These are phyloP conservation scores for Andrena dorsata DNA, from an alignment of 2,888 invertebrate species.

Conservation along the genomic window DNA sequence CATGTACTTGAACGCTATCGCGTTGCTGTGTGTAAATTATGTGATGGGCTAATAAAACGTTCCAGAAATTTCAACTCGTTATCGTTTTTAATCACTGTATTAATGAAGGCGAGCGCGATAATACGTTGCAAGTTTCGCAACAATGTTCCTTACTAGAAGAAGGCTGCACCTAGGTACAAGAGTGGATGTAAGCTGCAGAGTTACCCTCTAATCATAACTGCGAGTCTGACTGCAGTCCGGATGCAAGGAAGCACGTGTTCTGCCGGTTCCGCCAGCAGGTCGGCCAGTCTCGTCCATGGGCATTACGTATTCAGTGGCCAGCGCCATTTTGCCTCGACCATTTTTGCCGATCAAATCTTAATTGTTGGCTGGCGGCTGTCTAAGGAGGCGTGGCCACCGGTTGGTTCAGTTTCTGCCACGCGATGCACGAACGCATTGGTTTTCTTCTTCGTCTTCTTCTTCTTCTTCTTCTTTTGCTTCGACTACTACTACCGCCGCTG, in stretches of 20 bases:
- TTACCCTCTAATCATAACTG: slow-evolving; percentile 63
- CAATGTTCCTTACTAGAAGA: not conserved
- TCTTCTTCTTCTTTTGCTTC: slow-evolving; percentile 48
- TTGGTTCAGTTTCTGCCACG: slow-evolving; percentile 83
- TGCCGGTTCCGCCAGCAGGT: slow-evolving; percentile 61
- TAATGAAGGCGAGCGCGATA: not conserved
- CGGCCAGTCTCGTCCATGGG: slow-evolving; percentile 64
- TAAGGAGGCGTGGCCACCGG: slow-evolving; percentile 84
- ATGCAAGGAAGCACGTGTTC: slow-evolving; percentile 65
- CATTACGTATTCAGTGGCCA: slow-evolving; percentile 84
- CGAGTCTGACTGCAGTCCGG: slow-evolving; percentile 58
- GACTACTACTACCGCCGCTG: not conserved
- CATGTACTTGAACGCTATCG: not conserved
- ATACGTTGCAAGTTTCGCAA: slow-evolving; percentile 24
- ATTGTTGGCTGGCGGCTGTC: slow-evolving; percentile 85
- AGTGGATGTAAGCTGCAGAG: slow-evolving; percentile 36
- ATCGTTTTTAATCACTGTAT: not conserved
- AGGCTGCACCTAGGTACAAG: slow-evolving; percentile 17
- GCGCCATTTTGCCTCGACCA: slow-evolving; percentile 85
- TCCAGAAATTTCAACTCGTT: not conserved
- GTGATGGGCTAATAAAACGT: not conserved
- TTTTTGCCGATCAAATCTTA: slow-evolving; percentile 86
- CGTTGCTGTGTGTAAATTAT: not conserved
- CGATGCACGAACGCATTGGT: slow-evolving; percentile 83
- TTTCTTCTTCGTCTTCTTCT: slow-evolving; percentile 73